Evolutionary conservation across 2,888 invertebrate species (phyloP).

Genomic region (Caenorhabditis japonica): DNA sequence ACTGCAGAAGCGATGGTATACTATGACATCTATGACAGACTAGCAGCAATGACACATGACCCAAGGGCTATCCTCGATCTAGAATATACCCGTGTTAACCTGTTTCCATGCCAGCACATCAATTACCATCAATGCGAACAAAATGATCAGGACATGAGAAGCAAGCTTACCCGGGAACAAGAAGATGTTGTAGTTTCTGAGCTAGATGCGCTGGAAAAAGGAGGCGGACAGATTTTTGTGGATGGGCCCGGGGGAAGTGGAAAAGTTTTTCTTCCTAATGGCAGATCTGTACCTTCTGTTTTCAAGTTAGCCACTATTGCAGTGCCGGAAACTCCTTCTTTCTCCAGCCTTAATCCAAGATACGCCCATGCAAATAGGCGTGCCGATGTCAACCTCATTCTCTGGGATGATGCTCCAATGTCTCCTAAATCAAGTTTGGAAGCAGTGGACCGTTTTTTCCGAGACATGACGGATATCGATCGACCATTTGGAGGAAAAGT

Average conservation of each 20-base stretch:
- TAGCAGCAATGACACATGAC: conserved; percentile 4
- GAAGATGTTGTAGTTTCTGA: conserved; percentile 1
- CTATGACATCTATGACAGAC: conserved; percentile 10
- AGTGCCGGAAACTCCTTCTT: no score
- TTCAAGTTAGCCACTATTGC: conserved; percentile 34
- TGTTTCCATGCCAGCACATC: not conserved
- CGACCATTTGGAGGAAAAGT: not conserved
- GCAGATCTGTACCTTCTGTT: conserved; percentile 33
- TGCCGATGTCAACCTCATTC: not conserved
- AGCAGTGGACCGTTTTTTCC: not conserved
- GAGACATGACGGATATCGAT: not conserved
- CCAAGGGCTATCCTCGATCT: conserved; percentile 4
- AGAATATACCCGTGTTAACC: not conserved
- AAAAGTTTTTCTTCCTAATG: conserved; percentile 76
- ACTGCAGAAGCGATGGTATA: conserved; percentile 21
- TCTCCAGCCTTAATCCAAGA: not conserved
- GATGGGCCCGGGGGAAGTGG: conserved; percentile 79
- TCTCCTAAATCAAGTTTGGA: not conserved
- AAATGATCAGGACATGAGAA: conserved; percentile 12
- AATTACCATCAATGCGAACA: conserved; percentile 6
- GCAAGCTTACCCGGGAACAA: conserved; percentile 30
- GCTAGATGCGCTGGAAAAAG: not conserved
- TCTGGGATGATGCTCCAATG: conserved; percentile 13
- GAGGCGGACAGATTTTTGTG: conserved; percentile 68
- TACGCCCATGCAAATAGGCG: not conserved